A percentile compares a stretch with the other conserved stretches of the same genome.
Conservation (phyloP, 2,888 invertebrate species). For the Ochropacha duplaris region DNA sequence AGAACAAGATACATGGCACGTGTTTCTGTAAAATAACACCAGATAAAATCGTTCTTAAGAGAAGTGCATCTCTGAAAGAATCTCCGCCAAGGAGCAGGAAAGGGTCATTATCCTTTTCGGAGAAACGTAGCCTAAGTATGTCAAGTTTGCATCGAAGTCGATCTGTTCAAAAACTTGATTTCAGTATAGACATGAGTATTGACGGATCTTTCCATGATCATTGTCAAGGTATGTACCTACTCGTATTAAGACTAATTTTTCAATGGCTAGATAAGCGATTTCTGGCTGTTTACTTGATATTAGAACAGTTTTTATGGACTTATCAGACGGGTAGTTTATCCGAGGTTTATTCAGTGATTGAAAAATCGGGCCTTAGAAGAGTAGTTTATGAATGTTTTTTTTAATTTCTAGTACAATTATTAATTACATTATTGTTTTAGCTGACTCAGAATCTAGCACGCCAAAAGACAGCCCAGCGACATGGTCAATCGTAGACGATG, state of each 20-base stretch:
- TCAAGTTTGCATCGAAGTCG: constrained; percentile 69
- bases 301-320: no score
- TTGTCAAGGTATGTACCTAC: constrained; percentile 55
- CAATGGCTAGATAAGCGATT: no score
- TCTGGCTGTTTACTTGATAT: no score
- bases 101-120: constrained; percentile 54
- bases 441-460: constrained; percentile 53
- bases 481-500: constrained; percentile 64
- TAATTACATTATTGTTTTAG: constrained; percentile 37
- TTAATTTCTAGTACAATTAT: neutral
- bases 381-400: neutral
- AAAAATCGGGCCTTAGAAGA: no score
- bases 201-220: constrained; percentile 71
- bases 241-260: no score
- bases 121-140: constrained; percentile 70
- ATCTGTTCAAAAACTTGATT: constrained; percentile 79
- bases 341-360: no score
- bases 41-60: constrained; percentile 51
- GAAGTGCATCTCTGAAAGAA: constrained; percentile 69
- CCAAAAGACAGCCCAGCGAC: constrained; percentile 35
- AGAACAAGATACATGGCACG: constrained; percentile 46
- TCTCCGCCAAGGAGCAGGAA: constrained; percentile 61
- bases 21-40: constrained; percentile 67
- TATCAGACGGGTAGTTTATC: no score
- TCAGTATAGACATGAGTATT: constrained; percentile 80